phyloP scores from a whole-genome alignment of 1,140 invertebrate genomes.

The Solenopsis invicta region DNA sequence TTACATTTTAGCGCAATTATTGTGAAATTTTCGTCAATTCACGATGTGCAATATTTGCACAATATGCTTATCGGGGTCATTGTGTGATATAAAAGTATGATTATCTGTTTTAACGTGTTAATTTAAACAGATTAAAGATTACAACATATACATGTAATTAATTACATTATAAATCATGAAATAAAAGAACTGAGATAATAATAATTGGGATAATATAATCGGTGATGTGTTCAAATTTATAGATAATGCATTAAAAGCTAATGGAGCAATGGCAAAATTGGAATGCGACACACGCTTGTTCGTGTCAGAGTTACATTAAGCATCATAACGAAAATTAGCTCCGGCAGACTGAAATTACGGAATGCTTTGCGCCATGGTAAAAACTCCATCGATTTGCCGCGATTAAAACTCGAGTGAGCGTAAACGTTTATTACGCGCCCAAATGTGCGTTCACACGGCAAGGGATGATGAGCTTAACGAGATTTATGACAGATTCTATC shows the following conservation, averaged over 20 bases:
- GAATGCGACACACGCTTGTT: neutral
- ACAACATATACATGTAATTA: neutral
- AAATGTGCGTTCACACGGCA: conserved; percentile 16
- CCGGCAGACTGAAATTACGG: neutral
- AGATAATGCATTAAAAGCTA: conserved; percentile 47
- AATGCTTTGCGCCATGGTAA: neutral
- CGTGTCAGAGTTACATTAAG: conserved; percentile 36
- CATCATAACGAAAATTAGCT: conserved; percentile 57
- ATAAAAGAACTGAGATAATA: conserved; percentile 18
- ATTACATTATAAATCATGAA: neutral
- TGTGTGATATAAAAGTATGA: neutral
- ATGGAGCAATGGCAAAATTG: conserved; percentile 24
- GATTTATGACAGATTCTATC: conserved; percentile 67
- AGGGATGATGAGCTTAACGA: conserved; percentile 60
- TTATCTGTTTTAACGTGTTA: neutral
- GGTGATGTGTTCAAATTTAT: conserved; percentile 31
- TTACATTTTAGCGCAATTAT: no score
- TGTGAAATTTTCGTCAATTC: no score
- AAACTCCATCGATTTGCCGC: conserved; percentile 38
- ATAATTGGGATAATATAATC: conserved; percentile 34
- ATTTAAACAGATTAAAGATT: neutral
- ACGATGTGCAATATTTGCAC: no score
- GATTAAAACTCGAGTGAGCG: conserved; percentile 61
- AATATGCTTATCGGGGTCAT: neutral
- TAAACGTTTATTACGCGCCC: conserved; percentile 21